Evolutionary conservation across 2,797 vertebrate genomes (phyloP).

Genomic region (Thripadectes ignobilis): DNA sequence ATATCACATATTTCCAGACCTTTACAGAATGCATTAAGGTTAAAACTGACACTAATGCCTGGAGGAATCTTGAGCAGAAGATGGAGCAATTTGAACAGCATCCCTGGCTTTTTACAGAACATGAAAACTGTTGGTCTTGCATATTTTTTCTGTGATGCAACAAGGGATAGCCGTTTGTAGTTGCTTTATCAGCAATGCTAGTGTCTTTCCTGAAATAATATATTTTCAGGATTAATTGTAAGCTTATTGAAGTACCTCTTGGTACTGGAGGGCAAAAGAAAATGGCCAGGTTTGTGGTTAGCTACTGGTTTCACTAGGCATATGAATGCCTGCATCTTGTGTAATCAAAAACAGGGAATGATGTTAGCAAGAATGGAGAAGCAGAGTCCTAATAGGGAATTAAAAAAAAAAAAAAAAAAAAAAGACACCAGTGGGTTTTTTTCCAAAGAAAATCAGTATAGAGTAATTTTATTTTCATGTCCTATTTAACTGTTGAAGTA

Average conservation of each 20-base stretch:
- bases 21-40: too few relatives aligned
- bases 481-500: neutral
- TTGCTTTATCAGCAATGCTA: neutral
- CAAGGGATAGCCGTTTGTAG: neutral
- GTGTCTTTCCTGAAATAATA: neutral
- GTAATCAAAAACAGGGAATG: neutral
- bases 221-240: neutral
- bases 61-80: neutral
- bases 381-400: neutral
- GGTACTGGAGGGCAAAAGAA: neutral
- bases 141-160: neutral
- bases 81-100: neutral
- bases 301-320: neutral
- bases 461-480: conserved; percentile 9
- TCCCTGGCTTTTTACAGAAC: neutral
- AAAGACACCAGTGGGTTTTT: neutral
- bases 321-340: neutral
- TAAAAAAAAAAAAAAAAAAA: neutral
- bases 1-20: neutral
- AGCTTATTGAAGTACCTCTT: neutral
- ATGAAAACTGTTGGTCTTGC: neutral
- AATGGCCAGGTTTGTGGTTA: neutral
- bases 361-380: neutral
- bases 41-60: neutral
- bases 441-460: neutral